Conservation (phyloP, 2,113 vertebrate species). For the Salvelinus sp. region DNA sequence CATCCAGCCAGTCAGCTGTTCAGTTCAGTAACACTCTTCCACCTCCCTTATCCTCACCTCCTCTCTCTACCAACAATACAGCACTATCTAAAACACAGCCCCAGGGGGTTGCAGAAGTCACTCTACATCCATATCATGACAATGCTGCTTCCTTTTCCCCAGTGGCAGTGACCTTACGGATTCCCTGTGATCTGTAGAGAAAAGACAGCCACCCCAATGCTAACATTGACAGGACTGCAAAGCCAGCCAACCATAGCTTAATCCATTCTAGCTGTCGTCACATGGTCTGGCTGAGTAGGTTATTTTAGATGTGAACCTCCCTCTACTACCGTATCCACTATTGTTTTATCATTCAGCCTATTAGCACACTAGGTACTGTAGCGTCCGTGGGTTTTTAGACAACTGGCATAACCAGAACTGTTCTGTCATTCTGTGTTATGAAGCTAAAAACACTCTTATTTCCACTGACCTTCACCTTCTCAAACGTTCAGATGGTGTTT, state of each 20-base stretch:
- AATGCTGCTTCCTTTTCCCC: conserved; percentile 58
- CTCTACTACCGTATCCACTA: conserved; percentile 35
- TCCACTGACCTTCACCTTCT: conserved; percentile 30
- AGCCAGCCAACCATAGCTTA: conserved; percentile 70
- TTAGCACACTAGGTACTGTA: neutral
- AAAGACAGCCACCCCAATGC: conserved; percentile 35
- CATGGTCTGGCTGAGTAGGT: conserved; percentile 38
- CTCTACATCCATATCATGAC: conserved; percentile 67
- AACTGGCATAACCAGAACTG: neutral
- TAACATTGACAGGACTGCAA: conserved; percentile 52
- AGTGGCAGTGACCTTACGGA: conserved; percentile 59
- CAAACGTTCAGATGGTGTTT: conserved; percentile 56
- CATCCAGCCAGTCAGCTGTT: too few species aligned
- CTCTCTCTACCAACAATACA: conserved; percentile 43
- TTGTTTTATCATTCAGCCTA: conserved; percentile 40
- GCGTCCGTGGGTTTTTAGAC: too few species aligned
- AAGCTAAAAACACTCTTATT: conserved; percentile 28
- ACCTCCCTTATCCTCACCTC: conserved; percentile 52
- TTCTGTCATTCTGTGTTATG: conserved; percentile 34
- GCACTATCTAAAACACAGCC: conserved; percentile 58
- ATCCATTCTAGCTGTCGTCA: conserved; percentile 64
- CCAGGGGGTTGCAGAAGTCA: conserved; percentile 57
- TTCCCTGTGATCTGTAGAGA: conserved; percentile 52
- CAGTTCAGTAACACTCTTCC: conserved; percentile 14
- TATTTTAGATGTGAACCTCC: conserved; percentile 56